These are phyloP conservation scores for Atrina japonica DNA, from an alignment of 2,888 invertebrate species.

Conservation along the genomic window DNA sequence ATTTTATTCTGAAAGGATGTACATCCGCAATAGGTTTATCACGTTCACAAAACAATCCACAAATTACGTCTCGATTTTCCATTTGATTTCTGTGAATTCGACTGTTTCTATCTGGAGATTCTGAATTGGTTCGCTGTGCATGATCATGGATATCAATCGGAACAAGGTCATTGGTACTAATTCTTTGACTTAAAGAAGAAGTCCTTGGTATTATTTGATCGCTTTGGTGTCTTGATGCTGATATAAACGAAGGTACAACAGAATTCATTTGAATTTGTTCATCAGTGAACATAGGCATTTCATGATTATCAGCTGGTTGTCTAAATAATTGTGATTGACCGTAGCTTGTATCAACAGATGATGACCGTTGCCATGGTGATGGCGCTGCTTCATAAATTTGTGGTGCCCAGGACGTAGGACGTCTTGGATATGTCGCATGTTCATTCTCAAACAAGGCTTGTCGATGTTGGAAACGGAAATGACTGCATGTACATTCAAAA, in stretches of 20 bases:
- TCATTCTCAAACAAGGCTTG: slow-evolving; percentile 19
- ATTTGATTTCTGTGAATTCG: background rate
- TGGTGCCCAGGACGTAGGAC: slow-evolving; percentile 37
- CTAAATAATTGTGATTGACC: slow-evolving; percentile 12
- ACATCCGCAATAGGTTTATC: slow-evolving; percentile 20
- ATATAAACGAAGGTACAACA: no score
- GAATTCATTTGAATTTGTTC: background rate
- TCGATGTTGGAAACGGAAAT: slow-evolving; percentile 46
- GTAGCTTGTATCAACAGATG: slow-evolving; percentile 27
- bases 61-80: slow-evolving; percentile 11
- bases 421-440: slow-evolving; percentile 11
- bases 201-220: no score
- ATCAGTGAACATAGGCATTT: background rate
- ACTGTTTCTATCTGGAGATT: background rate
- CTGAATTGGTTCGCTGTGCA: background rate
- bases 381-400: slow-evolving; percentile 43
- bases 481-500: slow-evolving; percentile 71
- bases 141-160: no score
- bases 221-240: no score
- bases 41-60: slow-evolving; percentile 11
- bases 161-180: no score
- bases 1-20: slow-evolving; percentile 18
- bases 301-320: slow-evolving; percentile 7
- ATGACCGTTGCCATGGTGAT: slow-evolving; percentile 45
- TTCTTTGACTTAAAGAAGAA: no score